Conservation (phyloP, 2,113 vertebrate species). For the Cromileptes altivelis region DNA sequence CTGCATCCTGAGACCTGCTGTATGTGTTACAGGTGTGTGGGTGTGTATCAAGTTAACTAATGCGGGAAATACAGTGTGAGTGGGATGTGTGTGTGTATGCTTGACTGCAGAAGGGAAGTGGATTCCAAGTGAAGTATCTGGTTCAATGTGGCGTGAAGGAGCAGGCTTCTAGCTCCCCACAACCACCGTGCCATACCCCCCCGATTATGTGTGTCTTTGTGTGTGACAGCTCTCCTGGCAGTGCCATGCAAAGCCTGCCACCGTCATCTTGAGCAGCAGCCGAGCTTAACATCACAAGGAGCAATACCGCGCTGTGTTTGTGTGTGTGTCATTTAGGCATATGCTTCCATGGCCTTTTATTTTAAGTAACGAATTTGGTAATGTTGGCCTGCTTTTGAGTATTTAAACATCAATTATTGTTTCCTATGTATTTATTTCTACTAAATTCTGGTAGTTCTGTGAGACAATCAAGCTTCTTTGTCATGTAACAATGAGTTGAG, state of each 20-base stretch:
- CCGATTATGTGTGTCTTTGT: slow-evolving; percentile 46
- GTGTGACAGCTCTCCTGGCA: slow-evolving; percentile 57
- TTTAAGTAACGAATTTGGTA: neutral
- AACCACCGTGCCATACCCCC: slow-evolving; percentile 33
- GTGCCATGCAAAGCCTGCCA: slow-evolving; percentile 46
- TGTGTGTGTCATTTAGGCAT: slow-evolving; percentile 1
- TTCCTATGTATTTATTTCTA: neutral
- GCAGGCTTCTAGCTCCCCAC: slow-evolving; percentile 40
- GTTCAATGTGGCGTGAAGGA: slow-evolving; percentile 69
- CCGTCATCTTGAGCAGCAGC: slow-evolving; percentile 36
- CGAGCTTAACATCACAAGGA: slow-evolving; percentile 44
- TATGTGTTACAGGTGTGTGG: slow-evolving; percentile 28
- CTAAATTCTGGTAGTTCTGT: neutral
- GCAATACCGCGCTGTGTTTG: neutral
- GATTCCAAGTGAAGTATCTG: slow-evolving; percentile 78
- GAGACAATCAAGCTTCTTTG: too few species aligned
- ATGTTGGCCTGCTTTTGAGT: neutral
- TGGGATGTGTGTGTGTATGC: slow-evolving; percentile 42
- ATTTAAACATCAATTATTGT: neutral
- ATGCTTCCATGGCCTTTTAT: neutral
- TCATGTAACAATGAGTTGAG: neutral
- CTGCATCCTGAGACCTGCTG: slow-evolving; percentile 25
- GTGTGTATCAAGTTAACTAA: slow-evolving; percentile 49
- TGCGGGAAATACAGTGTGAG: slow-evolving; percentile 28
- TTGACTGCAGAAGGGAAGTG: slow-evolving; percentile 61